Conservation (phyloP, 2,797 vertebrate genomes). For the Austrolebias charrua region DNA sequence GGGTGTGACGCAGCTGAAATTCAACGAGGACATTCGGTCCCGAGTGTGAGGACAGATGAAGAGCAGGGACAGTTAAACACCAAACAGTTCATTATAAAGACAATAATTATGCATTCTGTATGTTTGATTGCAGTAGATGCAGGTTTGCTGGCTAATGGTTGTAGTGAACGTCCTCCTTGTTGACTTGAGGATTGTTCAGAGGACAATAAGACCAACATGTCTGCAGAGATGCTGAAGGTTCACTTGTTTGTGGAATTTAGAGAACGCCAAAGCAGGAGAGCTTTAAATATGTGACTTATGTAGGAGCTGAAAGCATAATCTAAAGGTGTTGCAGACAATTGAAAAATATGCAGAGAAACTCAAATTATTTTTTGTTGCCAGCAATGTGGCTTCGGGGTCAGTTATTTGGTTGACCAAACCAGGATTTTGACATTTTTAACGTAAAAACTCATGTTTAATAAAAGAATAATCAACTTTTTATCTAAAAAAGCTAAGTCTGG, state of each 20-base stretch:
- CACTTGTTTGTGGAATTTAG: slow-evolving; percentile 38
- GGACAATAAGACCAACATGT: slow-evolving; percentile 25
- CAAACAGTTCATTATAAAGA: too few species aligned
- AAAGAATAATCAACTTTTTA: not conserved
- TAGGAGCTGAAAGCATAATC: slow-evolving; percentile 6
- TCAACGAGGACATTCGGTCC: not conserved
- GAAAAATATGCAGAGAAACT: not conserved
- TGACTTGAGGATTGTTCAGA: not conserved
- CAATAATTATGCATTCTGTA: too few species aligned
- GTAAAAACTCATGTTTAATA: not conserved
- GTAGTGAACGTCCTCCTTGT: too few species aligned
- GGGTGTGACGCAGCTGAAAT: not conserved
- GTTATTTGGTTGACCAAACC: not conserved
- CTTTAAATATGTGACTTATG: slow-evolving; percentile 43
- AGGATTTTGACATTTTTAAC: not conserved
- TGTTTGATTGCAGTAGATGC: too few species aligned
- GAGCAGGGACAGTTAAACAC: too few species aligned
- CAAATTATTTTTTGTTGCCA: not conserved
- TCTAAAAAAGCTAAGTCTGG: too few species aligned
- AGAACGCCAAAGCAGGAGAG: slow-evolving; percentile 34
- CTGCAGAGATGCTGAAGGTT: slow-evolving; percentile 24
- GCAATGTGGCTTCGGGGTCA: not conserved
- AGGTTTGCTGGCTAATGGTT: too few species aligned
- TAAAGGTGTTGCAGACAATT: slow-evolving; percentile 2
- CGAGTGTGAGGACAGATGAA: too few species aligned